Base-by-base conservation (phyloP, 2,888 invertebrate genomes). In the Diogma glabrata region DNA sequence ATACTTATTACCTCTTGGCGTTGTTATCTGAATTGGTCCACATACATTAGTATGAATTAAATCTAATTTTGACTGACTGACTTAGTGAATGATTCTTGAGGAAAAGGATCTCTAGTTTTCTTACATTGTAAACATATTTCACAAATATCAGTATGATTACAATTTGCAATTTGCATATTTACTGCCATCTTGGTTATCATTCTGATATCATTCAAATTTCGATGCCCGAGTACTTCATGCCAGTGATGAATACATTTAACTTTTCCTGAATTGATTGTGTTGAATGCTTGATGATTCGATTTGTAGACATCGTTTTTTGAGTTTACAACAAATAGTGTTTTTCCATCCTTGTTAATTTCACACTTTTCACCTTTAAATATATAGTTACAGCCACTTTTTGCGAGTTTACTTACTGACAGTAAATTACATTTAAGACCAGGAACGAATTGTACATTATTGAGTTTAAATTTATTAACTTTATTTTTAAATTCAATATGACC, bases 361-460 rank as follows among this genome's bases (percentile, higher is more conserved):
- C n/a, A n/a, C n/a, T n/a, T 30, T 16, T 30, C 3, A 48, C 40
- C 12, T 24, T 36, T 36, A 17, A 55, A 54, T 24, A 28, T 45
- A 40, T 51, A 20, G 14, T 51, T 46, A 12, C 51, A 52, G 30
- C 53, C 52, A 49, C 14, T 43, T 38, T 51, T 12, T 38, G 53
- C 36, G 14, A 36, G 8, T 17, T 36, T 36, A 7, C 14, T 9
- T 16, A 36, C 14, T 36, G 16, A 36, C 17, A 36, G 17, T n/a
- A 36, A 36, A 36, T 36, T 36, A 16, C 36, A 36, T 36, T 36
- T 36, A 17, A 36, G 16, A n/a, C 36, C 36, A 36, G 19, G 36
- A 12, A 36, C 36, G 16, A 36, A 36, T 12, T 36, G 36, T 12
- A 36, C 36, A 16, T 36, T 16, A 12, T 12, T 12, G 7, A 36